phyloP scores from a whole-genome alignment of 2,888 invertebrate genomes.

The Andrena praecox region DNA sequence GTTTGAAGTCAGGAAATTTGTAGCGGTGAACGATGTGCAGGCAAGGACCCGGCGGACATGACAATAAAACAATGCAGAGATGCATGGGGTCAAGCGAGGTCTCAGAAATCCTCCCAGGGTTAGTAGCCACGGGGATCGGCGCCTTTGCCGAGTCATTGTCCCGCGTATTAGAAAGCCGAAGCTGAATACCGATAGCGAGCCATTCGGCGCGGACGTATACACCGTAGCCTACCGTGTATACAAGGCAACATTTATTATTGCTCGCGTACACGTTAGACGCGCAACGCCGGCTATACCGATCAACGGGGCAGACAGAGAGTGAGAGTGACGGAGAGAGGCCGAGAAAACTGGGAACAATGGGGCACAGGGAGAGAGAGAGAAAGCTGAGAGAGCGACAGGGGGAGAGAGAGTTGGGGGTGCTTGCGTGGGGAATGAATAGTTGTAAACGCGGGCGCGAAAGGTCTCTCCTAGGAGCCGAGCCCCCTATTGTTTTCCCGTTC shows the following conservation, averaged over 20 bases:
- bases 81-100: too few relatives aligned
- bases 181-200: slow-evolving; percentile 68
- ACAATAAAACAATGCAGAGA: too few relatives aligned
- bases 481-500: slow-evolving; percentile 76
- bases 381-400: slow-evolving; percentile 23
- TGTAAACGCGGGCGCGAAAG: slow-evolving; percentile 79
- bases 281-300: slow-evolving; percentile 23
- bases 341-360: slow-evolving; percentile 32
- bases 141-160: slow-evolving; percentile 74
- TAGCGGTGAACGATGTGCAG: too few relatives aligned
- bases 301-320: slow-evolving; percentile 25
- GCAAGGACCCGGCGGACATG: too few relatives aligned
- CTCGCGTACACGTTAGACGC: slow-evolving; percentile 52
- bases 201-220: slow-evolving; percentile 57
- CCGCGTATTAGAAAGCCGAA: slow-evolving; percentile 76
- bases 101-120: slow-evolving; percentile 13
- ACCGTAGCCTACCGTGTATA: slow-evolving; percentile 60
- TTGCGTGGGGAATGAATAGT: slow-evolving; percentile 76
- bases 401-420: slow-evolving; percentile 43
- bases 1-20: too few relatives aligned
- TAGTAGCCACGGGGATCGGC: slow-evolving; percentile 51
- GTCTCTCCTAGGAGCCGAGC: slow-evolving; percentile 73
- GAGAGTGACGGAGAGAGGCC: slow-evolving; percentile 30
- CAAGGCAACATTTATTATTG: slow-evolving; percentile 76
- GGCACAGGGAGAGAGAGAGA: slow-evolving; percentile 21